Percentiles rank a stretch among this genome's conserved stretches.
These are phyloP conservation scores for Typhlichthys subterraneus DNA, from an alignment of 2,797 vertebrate genomes.

Conservation along the genomic window DNA sequence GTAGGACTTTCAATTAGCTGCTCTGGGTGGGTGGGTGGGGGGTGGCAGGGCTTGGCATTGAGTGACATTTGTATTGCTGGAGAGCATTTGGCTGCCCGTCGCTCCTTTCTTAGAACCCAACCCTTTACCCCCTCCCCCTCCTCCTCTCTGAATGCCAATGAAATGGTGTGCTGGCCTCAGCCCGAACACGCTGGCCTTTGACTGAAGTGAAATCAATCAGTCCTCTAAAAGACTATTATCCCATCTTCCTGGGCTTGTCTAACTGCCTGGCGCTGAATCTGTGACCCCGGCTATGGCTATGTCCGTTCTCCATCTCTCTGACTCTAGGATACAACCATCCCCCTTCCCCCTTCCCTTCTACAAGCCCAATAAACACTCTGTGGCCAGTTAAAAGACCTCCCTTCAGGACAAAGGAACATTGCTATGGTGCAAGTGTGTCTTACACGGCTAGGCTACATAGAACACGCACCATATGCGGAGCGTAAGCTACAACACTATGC, in stretches of 20 bases:
- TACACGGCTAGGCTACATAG: too few relatives aligned
- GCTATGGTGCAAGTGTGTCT: too few relatives aligned
- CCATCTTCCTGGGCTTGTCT: conserved; percentile 34
- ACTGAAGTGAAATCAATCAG: conserved; percentile 79
- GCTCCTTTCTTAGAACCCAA: too few relatives aligned
- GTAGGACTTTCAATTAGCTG: conserved; percentile 60
- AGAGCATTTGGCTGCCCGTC: conserved; percentile 41
- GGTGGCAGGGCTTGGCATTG: conserved; percentile 1
- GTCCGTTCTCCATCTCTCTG: neutral
- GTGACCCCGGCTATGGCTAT: conserved; percentile 30
- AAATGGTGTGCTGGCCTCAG: conserved; percentile 44
- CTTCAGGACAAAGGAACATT: too few relatives aligned
- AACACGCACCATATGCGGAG: too few relatives aligned
- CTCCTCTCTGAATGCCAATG: conserved; percentile 67
- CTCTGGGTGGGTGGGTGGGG: conserved; percentile 14
- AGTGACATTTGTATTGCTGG: conserved; percentile 72
- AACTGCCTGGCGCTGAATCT: conserved; percentile 45
- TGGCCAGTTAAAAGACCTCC: neutral
- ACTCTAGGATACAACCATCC: conserved; percentile 20
- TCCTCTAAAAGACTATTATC: conserved; percentile 72
- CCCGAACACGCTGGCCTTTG: conserved; percentile 59
- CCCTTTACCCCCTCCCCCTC: conserved; percentile 19
- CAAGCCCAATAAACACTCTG: neutral
- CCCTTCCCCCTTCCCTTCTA: neutral
- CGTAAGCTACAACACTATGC: too few relatives aligned